Percentiles rank a stretch among this genome's conserved stretches.
Conservation (phyloP, 2,113 vertebrate genomes). For the Lasiurus borealis region DNA sequence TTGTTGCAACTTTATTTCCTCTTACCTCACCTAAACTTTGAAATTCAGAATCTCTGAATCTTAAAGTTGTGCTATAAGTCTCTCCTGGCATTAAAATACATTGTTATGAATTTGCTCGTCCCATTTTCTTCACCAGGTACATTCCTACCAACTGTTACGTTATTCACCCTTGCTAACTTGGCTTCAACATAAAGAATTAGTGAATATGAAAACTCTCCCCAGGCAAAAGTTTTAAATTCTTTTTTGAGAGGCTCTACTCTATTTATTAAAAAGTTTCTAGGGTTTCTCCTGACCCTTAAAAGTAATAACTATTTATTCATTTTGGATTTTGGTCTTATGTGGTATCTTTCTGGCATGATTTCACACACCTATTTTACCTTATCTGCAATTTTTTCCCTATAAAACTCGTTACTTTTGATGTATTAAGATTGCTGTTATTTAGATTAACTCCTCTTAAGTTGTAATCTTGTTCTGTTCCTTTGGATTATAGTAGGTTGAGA, state of each 20-base stretch:
- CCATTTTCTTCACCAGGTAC: background rate
- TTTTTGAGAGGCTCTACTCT: background rate
- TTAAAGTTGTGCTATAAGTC: background rate
- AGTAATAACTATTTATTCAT: background rate
- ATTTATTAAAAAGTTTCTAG: constrained; percentile 24
- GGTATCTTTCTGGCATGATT: background rate
- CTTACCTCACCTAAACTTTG: background rate
- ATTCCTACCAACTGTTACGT: background rate
- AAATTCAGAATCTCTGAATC: background rate
- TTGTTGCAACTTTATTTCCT: background rate
- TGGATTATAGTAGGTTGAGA: background rate
- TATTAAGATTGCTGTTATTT: background rate
- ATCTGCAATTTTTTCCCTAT: background rate
- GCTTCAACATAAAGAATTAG: background rate
- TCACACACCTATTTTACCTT: background rate
- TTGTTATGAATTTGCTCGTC: background rate
- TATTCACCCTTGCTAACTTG: background rate
- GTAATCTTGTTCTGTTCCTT: background rate
- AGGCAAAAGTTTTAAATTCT: background rate
- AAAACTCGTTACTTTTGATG: background rate
- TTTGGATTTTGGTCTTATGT: background rate
- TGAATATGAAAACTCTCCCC: background rate
- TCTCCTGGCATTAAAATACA: background rate
- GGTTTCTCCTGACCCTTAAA: background rate
- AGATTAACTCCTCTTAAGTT: background rate